Evolutionary conservation across 2,113 vertebrate species (phyloP).

Genomic region (Pleuronectes platessa): DNA sequence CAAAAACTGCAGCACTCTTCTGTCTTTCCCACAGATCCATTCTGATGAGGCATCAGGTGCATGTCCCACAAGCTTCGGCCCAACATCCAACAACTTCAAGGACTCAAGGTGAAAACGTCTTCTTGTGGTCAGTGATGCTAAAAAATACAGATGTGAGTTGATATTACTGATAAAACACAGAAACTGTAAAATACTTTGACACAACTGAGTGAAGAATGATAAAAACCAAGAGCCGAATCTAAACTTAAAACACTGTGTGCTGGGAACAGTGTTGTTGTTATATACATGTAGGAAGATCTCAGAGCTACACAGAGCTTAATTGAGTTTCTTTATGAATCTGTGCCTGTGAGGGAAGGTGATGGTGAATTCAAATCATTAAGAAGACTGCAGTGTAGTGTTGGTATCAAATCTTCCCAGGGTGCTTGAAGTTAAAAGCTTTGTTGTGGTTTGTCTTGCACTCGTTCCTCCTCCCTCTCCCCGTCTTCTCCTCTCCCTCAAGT

Average conservation of each 20-base stretch:
- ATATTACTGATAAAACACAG: no score
- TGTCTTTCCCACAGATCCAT: not conserved
- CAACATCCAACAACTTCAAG: not conserved
- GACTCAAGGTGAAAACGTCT: not conserved
- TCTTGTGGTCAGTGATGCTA: no score
- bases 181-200: no score
- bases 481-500: constrained; percentile 18
- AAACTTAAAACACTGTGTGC: not conserved
- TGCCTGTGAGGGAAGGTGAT: not conserved
- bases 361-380: not conserved
- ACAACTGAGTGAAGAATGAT: not conserved
- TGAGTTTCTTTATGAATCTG: no score
- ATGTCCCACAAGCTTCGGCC: constrained; percentile 6
- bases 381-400: not conserved
- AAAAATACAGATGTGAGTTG: no score
- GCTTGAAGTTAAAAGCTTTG: constrained; percentile 25
- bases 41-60: constrained; percentile 3
- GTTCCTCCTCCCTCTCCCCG: constrained; percentile 8
- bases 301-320: not conserved
- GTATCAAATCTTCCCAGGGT: not conserved
- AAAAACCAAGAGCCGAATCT: not conserved
- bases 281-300: no score
- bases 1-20: not conserved
- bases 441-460: constrained; percentile 17
- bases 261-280: not conserved